Percentiles rank a stretch among this genome's conserved stretches.
phyloP scores from a whole-genome alignment of 2,113 vertebrate genomes.

The Struthidea cinerea region DNA sequence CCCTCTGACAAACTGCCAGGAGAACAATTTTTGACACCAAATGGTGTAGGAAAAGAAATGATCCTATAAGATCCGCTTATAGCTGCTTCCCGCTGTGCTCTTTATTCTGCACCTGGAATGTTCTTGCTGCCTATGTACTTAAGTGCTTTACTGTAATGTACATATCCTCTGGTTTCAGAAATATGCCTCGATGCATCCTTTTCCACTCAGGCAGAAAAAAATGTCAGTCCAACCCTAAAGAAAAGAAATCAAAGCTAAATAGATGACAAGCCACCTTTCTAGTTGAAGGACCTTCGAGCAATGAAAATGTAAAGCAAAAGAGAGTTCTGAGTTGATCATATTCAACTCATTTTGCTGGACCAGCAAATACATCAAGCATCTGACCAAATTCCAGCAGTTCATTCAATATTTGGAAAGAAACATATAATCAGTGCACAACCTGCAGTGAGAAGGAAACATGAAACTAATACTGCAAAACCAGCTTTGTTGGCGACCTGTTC shows the following conservation, averaged over 20 bases:
- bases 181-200: background rate
- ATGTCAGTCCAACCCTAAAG: background rate
- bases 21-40: background rate
- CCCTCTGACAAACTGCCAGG: background rate
- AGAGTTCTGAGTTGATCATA: background rate
- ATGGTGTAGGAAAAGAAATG: background rate
- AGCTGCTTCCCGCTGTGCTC: background rate
- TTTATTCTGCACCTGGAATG: background rate
- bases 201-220: conserved; percentile 25
- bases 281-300: background rate
- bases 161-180: background rate
- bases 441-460: background rate
- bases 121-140: background rate
- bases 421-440: background rate
- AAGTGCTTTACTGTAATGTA: background rate
- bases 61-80: background rate
- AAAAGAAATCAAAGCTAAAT: conserved; percentile 18
- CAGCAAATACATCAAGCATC: background rate
- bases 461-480: background rate
- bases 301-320: background rate
- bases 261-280: background rate
- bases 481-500: background rate
- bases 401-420: conserved; percentile 18
- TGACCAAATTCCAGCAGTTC: background rate
- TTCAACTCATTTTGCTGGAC: background rate